These are phyloP conservation scores for Botia kubotai DNA, from an alignment of 2,797 vertebrate species.

Conservation along the genomic window DNA sequence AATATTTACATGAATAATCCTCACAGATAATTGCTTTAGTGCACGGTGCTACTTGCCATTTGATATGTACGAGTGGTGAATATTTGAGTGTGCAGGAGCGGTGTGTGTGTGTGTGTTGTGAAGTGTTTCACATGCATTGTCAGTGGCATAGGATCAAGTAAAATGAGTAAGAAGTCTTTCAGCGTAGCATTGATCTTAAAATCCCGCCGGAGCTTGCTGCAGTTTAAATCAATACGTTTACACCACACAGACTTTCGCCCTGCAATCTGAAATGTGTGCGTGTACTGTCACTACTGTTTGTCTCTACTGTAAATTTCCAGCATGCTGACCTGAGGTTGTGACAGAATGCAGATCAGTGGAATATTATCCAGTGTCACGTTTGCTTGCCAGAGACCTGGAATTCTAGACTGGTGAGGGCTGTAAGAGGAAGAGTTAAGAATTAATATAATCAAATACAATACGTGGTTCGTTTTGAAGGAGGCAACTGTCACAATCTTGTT, in stretches of 20 bases:
- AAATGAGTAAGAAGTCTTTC: conserved; percentile 50
- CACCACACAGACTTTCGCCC: conserved; percentile 26
- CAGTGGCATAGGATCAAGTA: conserved; percentile 38
- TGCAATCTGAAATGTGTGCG: conserved; percentile 26
- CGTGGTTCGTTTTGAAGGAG: background rate
- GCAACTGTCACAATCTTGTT: conserved; percentile 20
- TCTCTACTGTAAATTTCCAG: conserved; percentile 12
- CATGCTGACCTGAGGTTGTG: conserved; percentile 5
- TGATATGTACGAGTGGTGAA: background rate
- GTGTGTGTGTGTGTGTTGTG: background rate
- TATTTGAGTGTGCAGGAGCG: background rate
- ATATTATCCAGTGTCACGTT: background rate
- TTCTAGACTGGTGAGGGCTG: background rate
- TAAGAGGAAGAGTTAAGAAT: background rate
- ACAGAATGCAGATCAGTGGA: conserved; percentile 13
- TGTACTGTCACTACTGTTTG: conserved; percentile 18
- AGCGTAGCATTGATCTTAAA: conserved; percentile 46
- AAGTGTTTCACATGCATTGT: background rate
- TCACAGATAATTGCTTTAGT: conserved; percentile 24
- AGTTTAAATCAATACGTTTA: conserved; percentile 50
- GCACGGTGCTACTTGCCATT: background rate
- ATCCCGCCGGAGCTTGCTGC: conserved; percentile 45
- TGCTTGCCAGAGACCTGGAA: background rate
- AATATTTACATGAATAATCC: conserved; percentile 39
- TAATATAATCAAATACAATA: background rate